These are phyloP conservation scores for Eleginops maclovinus DNA, from an alignment of 2,113 vertebrate species.

Conservation along the genomic window DNA sequence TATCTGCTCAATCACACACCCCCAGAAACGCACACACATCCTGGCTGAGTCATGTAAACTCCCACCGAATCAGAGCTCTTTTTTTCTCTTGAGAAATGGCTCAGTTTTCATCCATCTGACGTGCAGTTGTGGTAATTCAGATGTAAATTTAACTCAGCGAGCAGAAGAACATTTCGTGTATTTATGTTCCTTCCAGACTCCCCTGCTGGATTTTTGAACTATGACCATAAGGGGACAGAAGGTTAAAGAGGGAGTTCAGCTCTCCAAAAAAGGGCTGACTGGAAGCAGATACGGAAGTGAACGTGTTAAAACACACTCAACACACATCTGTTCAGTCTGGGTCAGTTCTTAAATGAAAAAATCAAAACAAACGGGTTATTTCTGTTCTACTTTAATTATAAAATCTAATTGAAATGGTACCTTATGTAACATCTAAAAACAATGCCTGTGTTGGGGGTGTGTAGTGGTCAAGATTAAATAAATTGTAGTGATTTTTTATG, in stretches of 20 bases:
- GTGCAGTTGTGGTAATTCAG: background rate
- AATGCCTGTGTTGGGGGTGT: background rate
- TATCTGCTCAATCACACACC: conserved; percentile 49
- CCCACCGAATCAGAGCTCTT: conserved; percentile 31
- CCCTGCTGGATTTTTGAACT: conserved; percentile 25
- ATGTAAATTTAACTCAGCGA: background rate
- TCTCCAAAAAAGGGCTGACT: conserved; percentile 23
- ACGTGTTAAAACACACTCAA: background rate
- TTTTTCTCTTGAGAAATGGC: background rate
- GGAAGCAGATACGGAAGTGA: background rate
- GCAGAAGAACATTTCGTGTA: too few species aligned
- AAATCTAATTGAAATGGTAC: background rate
- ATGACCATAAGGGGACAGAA: conserved; percentile 13
- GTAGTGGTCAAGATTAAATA: background rate
- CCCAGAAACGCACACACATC: conserved; percentile 38
- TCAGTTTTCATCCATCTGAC: conserved; percentile 26
- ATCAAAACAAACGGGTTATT: background rate
- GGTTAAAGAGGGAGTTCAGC: conserved; percentile 25
- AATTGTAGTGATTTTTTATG: background rate
- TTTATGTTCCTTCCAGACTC: background rate
- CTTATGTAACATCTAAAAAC: background rate
- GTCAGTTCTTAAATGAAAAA: background rate
- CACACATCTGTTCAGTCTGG: background rate
- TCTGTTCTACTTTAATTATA: background rate
- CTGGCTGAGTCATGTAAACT: conserved; percentile 69